Base-by-base conservation (phyloP, 1,140 invertebrate genomes). In the Eulimnadia texana region DNA sequence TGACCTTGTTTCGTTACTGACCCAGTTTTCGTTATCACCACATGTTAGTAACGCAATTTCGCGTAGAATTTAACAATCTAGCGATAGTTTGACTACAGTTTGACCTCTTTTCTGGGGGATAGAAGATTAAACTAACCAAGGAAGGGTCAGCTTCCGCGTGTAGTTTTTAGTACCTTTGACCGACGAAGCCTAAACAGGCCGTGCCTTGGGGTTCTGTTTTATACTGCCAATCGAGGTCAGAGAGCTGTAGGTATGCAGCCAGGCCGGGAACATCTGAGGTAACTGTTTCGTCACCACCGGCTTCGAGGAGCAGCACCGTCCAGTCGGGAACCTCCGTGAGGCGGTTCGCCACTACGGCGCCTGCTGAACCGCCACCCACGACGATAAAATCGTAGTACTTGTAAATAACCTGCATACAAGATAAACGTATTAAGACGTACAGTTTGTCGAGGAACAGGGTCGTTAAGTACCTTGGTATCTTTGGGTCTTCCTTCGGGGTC, bases 301-400 rank as follows among this genome's bases (percentile, higher is more conserved):
- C 91, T 77, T 96, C 93, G 61, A 96, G 66, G 0, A 96, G 72
- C 1, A 95, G 74, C 0, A 94, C 83, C 58, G 83, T 86, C 85
- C 85, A 89, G 62, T 85, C 76, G 66, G 82, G 80, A n/a, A 88
- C 76, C 71, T 89, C 87, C 11, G 82, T 84, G 1, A 90, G 70
- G n/a, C 94, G 80, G 72, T 87, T 95, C 0, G 93, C 93, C 9
- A 98, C 76, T n/a, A 97, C 93, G 2, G 89, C 89, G 0, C 92
- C 94, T 67, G 93, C 91, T 0, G 93, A 96, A 10, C 94, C 94
- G 1, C 84, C 89, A 0, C 95, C 95, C n/a, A 98, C 83, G 61
- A 90, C 76, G 60, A 93, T 88, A 65, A 91, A 92, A 71, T 92
- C 88, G 65, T 90, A 92, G 22, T 83, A 58, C 57, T 63, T 58